Conservation (phyloP, 2,113 vertebrate species). For the Podocnemis expansa region DNA sequence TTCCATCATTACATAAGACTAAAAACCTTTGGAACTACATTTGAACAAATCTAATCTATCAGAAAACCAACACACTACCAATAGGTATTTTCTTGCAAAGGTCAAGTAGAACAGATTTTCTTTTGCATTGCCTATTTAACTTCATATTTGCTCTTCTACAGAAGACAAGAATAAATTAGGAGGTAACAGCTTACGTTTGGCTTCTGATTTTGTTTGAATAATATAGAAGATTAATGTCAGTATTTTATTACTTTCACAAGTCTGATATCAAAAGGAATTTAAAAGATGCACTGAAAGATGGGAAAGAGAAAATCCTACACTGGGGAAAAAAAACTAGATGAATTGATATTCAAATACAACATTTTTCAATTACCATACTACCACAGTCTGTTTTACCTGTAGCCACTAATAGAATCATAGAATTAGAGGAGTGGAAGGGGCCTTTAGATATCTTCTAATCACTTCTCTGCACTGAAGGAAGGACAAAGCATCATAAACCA, state of each 20-base stretch:
- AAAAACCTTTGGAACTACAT: neutral
- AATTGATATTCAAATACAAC: neutral
- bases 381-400: neutral
- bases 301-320: neutral
- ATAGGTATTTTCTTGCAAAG: conserved; percentile 24
- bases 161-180: conserved; percentile 17
- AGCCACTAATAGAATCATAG: neutral
- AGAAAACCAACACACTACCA: conserved; percentile 18
- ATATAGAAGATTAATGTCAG: neutral
- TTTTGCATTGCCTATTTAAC: conserved; percentile 19
- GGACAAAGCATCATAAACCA: too few species aligned
- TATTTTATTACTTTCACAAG: neutral
- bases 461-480: too few species aligned
- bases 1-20: conserved; percentile 8
- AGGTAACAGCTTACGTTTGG: neutral
- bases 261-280: neutral
- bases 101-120: conserved; percentile 8
- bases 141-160: conserved; percentile 20
- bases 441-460: too few species aligned
- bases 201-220: conserved; percentile 26
- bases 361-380: neutral
- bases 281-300: neutral
- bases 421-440: too few species aligned
- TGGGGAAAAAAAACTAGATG: neutral
- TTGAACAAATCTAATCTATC: conserved; percentile 46